Base-by-base conservation (phyloP, 2,888 invertebrate species). In the Strigamia maritima region DNA sequence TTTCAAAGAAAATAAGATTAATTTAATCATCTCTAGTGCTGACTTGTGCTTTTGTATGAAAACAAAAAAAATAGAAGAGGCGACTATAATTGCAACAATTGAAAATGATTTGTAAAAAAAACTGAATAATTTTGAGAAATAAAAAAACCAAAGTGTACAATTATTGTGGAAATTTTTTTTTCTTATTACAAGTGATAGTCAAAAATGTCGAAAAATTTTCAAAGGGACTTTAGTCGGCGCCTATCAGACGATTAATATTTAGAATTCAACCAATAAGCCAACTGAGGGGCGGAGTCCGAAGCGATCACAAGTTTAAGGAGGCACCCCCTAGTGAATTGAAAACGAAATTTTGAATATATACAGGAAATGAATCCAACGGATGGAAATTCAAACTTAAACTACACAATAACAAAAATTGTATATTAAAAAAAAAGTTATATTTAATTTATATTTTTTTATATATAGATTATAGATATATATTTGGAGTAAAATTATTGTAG, bases 141-240 rank as follows among this genome's bases (percentile, higher is more conserved):
- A 40, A 40, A 35, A 19, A 40, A 6, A 40, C 10, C 6, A 40
- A 40, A 7, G 1, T 40, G 16, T 14, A 2, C 14, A 3, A 40
- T 14, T 14, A 7, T 14, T 14, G 1, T 40, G 6, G 2, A 1
- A 7, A 35, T 35, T 4, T 35, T 4, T 35, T 35, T 35, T 35
- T 35, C 35, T 7, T 35, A 35, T 35, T 7, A 7, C 2, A 40
- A 40, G 2, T 31, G 31, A 31, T 2, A 31, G n/a, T 10, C 6
- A 14, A 16, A 40, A 40, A 40, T 10, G 6, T 6, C 10, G 2
- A 10, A 40, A 40, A n/a, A 49, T 49, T 60, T 10, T 6, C 19
- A 60, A 60, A 12, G n/a, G 60, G 60, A 60, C 60, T 60, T 60
- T 60, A 60, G 49, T 16, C 26, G 65, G 65, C 65, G 65, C 65